These are phyloP conservation scores for Himalopsyche japonica DNA, from an alignment of 2,888 invertebrate species.

Conservation along the genomic window DNA sequence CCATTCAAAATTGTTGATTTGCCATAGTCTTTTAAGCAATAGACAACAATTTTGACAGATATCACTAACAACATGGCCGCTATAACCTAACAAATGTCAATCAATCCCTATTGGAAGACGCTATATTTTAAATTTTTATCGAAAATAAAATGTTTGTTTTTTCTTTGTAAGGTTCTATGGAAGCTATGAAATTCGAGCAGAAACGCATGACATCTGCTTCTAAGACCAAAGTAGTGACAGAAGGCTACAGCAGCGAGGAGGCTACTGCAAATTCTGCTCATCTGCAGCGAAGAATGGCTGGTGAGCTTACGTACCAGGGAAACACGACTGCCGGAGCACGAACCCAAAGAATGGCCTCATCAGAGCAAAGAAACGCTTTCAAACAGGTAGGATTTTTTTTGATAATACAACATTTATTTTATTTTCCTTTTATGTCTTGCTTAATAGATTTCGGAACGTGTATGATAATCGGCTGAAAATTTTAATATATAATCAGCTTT, in stretches of 20 bases:
- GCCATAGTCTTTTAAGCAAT: too few relatives aligned
- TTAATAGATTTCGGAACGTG: too few relatives aligned
- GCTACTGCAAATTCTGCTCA: constrained; percentile 50
- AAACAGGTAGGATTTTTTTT: constrained; percentile 66
- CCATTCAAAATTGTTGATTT: too few relatives aligned
- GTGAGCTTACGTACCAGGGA: background rate
- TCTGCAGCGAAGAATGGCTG: constrained; percentile 44
- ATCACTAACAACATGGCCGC: too few relatives aligned
- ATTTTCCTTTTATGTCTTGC: too few relatives aligned
- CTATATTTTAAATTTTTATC: too few relatives aligned
- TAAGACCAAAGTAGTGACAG: constrained; percentile 79
- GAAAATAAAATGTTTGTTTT: background rate
- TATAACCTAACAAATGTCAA: too few relatives aligned
- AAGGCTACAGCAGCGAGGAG: constrained; percentile 76
- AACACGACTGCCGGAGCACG: constrained; percentile 19
- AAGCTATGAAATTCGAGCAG: constrained; percentile 81
- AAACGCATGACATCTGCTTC: constrained; percentile 79
- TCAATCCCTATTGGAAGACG: too few relatives aligned
- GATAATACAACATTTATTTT: background rate
- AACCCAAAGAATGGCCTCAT: constrained; percentile 42
- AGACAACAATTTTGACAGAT: too few relatives aligned
- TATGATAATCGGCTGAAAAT: too few relatives aligned
- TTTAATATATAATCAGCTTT: too few relatives aligned
- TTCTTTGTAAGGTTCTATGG: constrained; percentile 46
- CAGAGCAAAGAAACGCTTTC: constrained; percentile 67